These are phyloP conservation scores for Heliconius nattereri DNA, from an alignment of 1,140 invertebrate species.

Conservation along the genomic window DNA sequence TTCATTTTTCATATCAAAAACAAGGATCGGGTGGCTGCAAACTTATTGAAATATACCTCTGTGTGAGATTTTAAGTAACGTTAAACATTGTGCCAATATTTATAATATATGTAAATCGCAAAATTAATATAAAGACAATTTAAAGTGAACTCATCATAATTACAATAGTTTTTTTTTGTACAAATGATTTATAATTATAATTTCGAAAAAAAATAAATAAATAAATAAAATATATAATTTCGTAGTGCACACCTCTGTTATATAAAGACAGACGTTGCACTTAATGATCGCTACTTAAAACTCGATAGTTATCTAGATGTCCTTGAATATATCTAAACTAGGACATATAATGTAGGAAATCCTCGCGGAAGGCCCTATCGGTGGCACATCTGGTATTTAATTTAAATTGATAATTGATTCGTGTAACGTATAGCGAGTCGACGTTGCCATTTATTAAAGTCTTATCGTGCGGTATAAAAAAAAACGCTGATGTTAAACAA, in stretches of 20 bases:
- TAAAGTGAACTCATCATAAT: too few relatives aligned
- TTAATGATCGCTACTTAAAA: slow-evolving; percentile 9
- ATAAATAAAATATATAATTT: too few relatives aligned
- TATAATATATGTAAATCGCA: too few relatives aligned
- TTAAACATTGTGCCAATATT: too few relatives aligned
- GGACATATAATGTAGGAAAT: slow-evolving; percentile 36
- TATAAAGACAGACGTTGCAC: not conserved
- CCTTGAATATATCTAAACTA: slow-evolving; percentile 34
- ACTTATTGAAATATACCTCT: not conserved
- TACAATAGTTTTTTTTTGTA: too few relatives aligned
- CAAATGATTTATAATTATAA: too few relatives aligned
- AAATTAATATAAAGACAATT: too few relatives aligned
- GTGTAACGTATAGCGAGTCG: not conserved
- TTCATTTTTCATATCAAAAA: not conserved
- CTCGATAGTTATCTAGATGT: slow-evolving; percentile 20
- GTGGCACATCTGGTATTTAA: slow-evolving; percentile 32
- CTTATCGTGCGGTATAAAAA: not conserved
- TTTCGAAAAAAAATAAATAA: too few relatives aligned
- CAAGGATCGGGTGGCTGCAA: not conserved
- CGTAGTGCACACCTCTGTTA: not conserved
- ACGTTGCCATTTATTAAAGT: not conserved
- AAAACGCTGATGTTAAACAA: not conserved
- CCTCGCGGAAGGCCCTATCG: slow-evolving; percentile 34
- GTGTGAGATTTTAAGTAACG: too few relatives aligned
- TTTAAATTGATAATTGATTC: slow-evolving; percentile 25